Evolutionary conservation across 2,113 vertebrate genomes (phyloP).

Genomic region (Apodemus sylvaticus): DNA sequence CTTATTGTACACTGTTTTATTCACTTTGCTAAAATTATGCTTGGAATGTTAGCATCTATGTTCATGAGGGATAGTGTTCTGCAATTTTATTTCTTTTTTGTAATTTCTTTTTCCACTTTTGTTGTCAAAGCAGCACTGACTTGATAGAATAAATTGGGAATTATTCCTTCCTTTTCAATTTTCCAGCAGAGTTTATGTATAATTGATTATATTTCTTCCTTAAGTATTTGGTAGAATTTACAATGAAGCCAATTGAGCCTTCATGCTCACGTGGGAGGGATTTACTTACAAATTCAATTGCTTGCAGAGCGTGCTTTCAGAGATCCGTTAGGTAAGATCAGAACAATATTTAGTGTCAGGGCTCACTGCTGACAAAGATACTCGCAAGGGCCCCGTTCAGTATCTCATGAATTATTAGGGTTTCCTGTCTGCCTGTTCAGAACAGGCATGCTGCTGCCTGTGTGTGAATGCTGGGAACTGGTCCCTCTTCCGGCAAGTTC

Average conservation of each 20-base stretch:
- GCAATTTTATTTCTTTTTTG: background rate
- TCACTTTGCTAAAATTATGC: slow-evolving; percentile 1
- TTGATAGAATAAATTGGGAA: background rate
- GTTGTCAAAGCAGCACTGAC: background rate
- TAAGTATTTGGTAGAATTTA: slow-evolving; percentile 23
- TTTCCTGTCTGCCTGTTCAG: background rate
- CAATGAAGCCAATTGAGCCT: background rate
- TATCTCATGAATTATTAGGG: background rate
- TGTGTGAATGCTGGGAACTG: background rate
- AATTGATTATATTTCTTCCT: slow-evolving; percentile 15
- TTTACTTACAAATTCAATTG: slow-evolving; percentile 26
- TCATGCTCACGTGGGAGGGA: background rate
- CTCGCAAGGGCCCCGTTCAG: background rate
- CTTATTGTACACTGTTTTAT: background rate
- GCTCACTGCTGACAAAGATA: background rate
- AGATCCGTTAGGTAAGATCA: background rate
- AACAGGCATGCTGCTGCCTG: background rate
- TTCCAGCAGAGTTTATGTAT: slow-evolving; percentile 26
- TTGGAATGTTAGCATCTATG: background rate
- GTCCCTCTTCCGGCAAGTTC: background rate
- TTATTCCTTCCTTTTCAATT: background rate
- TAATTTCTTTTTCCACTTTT: background rate
- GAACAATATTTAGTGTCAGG: background rate
- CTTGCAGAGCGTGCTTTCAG: background rate
- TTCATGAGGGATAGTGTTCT: background rate